These are phyloP conservation scores for Neolamprologus longior DNA, from an alignment of 2,113 vertebrate genomes.

Conservation along the genomic window DNA sequence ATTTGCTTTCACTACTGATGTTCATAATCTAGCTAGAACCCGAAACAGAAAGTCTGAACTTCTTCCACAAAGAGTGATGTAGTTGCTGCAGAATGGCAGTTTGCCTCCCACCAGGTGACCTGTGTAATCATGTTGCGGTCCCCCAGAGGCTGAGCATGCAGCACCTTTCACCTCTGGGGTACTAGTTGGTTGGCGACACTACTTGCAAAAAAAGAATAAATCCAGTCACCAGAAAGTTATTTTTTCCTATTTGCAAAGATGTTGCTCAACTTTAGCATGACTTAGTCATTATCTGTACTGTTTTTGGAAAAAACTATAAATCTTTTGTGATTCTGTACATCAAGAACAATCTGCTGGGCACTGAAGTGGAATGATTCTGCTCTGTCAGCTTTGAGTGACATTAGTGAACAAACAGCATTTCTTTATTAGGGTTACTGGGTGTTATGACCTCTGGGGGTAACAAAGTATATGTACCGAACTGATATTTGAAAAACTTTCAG, in stretches of 20 bases:
- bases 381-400: neutral
- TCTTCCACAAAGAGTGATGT: neutral
- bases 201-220: neutral
- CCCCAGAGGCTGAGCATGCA: neutral
- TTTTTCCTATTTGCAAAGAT: neutral
- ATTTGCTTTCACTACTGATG: fast-evolving
- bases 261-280: neutral
- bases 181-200: neutral
- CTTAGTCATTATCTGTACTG: neutral
- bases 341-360: neutral
- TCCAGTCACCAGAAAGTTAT: neutral
- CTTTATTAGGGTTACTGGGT: neutral
- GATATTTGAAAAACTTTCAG: neutral
- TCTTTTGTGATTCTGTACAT: neutral
- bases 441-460: neutral
- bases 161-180: neutral
- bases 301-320: neutral
- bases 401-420: neutral
- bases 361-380: neutral
- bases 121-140: neutral
- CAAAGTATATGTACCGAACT: fast-evolving
- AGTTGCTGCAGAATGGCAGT: fast-evolving
- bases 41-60: neutral
- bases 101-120: neutral
- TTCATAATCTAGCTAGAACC: neutral